Evolutionary conservation across 1,140 invertebrate genomes (phyloP).

Genomic region (Aphaenogaster rudis): DNA sequence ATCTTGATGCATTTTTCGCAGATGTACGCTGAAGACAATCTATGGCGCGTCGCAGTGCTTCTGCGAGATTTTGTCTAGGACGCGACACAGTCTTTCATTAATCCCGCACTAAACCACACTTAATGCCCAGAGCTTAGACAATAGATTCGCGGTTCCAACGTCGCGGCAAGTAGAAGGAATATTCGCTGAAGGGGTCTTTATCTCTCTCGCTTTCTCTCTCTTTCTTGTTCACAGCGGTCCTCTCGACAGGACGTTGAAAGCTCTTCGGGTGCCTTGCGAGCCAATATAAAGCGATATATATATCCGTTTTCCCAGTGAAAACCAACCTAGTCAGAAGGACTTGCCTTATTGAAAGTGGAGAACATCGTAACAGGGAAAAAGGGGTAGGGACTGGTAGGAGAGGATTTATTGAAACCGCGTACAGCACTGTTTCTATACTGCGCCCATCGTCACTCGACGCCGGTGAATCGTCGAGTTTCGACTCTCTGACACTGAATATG

Average conservation of each 20-base stretch:
- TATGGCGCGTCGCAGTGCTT: neutral
- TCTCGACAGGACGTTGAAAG: slow-evolving; percentile 72
- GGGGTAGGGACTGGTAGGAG: slow-evolving; percentile 54
- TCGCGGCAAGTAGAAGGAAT: slow-evolving; percentile 65
- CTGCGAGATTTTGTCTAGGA: neutral
- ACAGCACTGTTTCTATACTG: slow-evolving; percentile 68
- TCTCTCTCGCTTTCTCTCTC: slow-evolving; percentile 10
- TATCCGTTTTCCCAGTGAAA: slow-evolving; percentile 74
- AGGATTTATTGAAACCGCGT: slow-evolving; percentile 73
- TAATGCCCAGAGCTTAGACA: slow-evolving; percentile 34
- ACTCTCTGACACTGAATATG: slow-evolving; percentile 27
- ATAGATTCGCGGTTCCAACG: slow-evolving; percentile 42
- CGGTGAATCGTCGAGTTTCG: slow-evolving; percentile 46
- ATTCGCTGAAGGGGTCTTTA: slow-evolving; percentile 53
- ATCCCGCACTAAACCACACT: slow-evolving; percentile 35
- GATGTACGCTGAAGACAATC: neutral
- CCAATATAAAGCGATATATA: slow-evolving; percentile 74
- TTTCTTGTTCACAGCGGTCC: slow-evolving; percentile 20
- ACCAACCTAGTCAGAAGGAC: slow-evolving; percentile 73
- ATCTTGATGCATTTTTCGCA: neutral
- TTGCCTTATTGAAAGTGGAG: slow-evolving; percentile 73
- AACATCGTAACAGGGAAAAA: slow-evolving; percentile 51
- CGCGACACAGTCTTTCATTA: slow-evolving; percentile 27
- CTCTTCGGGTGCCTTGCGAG: slow-evolving; percentile 64
- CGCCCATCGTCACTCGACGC: slow-evolving; percentile 62